Conservation (phyloP, 2,113 vertebrate genomes). For the Sylvietta virens region DNA sequence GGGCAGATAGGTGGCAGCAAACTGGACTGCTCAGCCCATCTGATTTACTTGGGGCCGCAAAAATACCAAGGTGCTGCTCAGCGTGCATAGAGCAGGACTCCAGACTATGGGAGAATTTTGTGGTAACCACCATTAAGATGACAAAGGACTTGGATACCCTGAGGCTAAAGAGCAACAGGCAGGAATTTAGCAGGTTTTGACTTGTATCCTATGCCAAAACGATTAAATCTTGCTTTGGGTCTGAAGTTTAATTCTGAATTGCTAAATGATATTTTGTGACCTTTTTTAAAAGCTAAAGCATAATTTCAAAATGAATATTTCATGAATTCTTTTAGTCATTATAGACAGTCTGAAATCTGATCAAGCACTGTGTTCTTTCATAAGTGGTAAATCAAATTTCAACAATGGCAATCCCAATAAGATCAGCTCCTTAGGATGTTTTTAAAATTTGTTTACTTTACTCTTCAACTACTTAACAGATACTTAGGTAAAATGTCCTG, state of each 20-base stretch:
- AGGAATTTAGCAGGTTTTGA: background rate
- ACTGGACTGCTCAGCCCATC: background rate
- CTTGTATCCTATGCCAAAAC: background rate
- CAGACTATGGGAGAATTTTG: background rate
- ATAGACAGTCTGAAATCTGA: background rate
- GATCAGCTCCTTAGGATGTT: background rate
- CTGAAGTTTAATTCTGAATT: background rate
- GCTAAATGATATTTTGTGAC: slow-evolving; percentile 36
- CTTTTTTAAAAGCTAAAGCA: slow-evolving; percentile 28
- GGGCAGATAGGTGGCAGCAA: background rate
- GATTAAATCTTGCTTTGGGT: background rate
- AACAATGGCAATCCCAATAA: background rate
- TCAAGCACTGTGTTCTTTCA: background rate
- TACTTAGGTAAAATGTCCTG: no score
- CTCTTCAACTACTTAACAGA: background rate
- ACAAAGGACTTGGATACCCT: background rate
- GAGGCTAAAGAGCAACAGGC: background rate
- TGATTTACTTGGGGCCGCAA: fast-evolving
- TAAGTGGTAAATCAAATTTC: background rate
- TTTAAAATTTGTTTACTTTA: background rate
- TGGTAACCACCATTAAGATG: background rate
- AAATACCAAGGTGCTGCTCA: background rate
- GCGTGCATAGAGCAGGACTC: background rate
- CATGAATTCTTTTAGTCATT: slow-evolving; percentile 25
- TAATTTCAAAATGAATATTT: slow-evolving; percentile 33